Conservation (phyloP, 2,113 vertebrate genomes). For the Nibea coibor region DNA sequence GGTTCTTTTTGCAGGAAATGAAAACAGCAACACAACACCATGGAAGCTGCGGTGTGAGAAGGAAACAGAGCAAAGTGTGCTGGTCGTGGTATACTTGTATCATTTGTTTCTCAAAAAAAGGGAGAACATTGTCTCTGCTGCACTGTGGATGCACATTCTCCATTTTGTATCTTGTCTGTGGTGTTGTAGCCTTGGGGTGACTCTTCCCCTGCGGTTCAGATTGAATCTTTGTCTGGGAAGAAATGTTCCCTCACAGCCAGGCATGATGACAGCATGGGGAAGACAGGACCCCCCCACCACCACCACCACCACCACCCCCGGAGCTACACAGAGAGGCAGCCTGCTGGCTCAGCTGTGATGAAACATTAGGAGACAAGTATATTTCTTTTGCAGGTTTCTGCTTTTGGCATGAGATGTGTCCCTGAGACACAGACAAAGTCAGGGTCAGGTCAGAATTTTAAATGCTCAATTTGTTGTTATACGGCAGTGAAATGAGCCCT, state of each 20-base stretch:
- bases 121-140: constrained; percentile 17
- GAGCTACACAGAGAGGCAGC: constrained; percentile 35
- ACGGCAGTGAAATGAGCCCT: neutral
- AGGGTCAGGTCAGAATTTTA: constrained; percentile 35
- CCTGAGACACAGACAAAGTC: constrained; percentile 13
- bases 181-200: constrained; percentile 48
- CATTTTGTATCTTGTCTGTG: constrained; percentile 29
- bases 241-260: constrained; percentile 53
- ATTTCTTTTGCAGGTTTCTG: constrained; percentile 23
- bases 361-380: constrained; percentile 47
- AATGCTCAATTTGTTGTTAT: constrained; percentile 31
- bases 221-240: constrained; percentile 48
- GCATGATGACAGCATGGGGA: constrained; percentile 36
- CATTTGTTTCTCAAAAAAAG: constrained; percentile 7
- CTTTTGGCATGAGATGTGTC: constrained; percentile 8
- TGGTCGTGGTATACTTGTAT: neutral
- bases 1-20: constrained; percentile 12
- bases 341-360: constrained; percentile 48
- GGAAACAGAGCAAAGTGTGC: constrained; percentile 1
- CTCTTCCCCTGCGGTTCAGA: constrained; percentile 51
- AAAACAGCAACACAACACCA: neutral
- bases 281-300: constrained; percentile 3
- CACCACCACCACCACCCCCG: neutral
- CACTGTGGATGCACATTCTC: constrained; percentile 22
- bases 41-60: neutral